phyloP scores from a whole-genome alignment of 2,113 vertebrate genomes.

The Chloropsis cyanopogon region DNA sequence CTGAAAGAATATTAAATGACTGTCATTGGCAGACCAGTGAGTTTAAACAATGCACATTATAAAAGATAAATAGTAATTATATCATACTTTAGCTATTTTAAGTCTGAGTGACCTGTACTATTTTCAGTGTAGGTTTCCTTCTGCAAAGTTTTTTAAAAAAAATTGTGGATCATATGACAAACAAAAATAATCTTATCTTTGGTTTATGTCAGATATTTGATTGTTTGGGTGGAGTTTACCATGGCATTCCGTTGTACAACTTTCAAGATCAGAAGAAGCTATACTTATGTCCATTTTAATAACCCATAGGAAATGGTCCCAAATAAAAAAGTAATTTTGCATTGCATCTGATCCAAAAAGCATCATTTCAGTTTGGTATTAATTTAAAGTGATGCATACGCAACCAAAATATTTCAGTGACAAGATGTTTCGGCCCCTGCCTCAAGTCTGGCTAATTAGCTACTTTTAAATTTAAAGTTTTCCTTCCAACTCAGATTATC shows the following conservation, averaged over 20 bases:
- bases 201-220: not conserved
- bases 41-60: not conserved
- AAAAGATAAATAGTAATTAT: not conserved
- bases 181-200: not conserved
- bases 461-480: not conserved
- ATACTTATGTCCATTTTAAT: not conserved
- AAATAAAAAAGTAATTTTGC: not conserved
- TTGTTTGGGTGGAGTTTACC: not conserved
- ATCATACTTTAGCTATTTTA: not conserved
- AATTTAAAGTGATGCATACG: not conserved
- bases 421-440: rapidly evolving
- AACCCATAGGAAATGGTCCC: not conserved
- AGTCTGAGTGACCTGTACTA: rapidly evolving
- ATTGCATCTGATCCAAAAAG: not conserved
- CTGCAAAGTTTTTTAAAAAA: not conserved
- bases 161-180: not conserved
- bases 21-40: not conserved
- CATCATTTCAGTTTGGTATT: not conserved
- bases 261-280: not conserved
- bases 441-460: not conserved
- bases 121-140: not conserved
- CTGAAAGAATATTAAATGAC: not conserved
- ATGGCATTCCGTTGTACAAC: not conserved
- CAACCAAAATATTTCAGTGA: not conserved
- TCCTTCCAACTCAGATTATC: not conserved